Conservation (phyloP, 64 coral and sea anemone genomes). For the Dendronephthya gigantea region DNA sequence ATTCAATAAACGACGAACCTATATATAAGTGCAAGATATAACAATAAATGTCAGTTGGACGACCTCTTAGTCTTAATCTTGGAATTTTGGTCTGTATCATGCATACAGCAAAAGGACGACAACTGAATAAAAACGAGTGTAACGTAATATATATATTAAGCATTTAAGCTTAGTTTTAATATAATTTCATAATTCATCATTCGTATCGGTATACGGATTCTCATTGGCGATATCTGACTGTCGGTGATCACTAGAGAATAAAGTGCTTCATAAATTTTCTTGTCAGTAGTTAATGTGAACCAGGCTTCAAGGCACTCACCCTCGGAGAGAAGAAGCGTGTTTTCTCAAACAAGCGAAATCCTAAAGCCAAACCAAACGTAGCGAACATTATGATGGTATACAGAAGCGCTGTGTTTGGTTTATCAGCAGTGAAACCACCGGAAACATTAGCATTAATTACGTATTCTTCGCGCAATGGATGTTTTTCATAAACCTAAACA, state of each 20-base stretch:
- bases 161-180: no score
- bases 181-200: no score
- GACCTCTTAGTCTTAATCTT: background rate
- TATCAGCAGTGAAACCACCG: background rate
- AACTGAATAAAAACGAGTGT: no score
- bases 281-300: background rate
- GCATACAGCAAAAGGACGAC: no score
- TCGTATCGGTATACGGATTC: no score
- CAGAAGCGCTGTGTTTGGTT: conserved; percentile 8
- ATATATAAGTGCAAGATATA: background rate
- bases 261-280: no score
- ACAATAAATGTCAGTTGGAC: background rate
- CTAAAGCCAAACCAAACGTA: background rate
- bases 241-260: no score
- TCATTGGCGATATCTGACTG: no score
- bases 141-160: no score
- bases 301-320: background rate
- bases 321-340: background rate
- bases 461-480: background rate
- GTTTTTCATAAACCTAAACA: background rate
- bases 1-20: conserved; percentile 6
- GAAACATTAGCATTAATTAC: background rate
- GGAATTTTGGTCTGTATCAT: background rate
- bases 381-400: conserved; percentile 1
- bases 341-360: conserved; percentile 20